Conservation (phyloP, 1,140 invertebrate species). For the Drosophila pruinosa region DNA sequence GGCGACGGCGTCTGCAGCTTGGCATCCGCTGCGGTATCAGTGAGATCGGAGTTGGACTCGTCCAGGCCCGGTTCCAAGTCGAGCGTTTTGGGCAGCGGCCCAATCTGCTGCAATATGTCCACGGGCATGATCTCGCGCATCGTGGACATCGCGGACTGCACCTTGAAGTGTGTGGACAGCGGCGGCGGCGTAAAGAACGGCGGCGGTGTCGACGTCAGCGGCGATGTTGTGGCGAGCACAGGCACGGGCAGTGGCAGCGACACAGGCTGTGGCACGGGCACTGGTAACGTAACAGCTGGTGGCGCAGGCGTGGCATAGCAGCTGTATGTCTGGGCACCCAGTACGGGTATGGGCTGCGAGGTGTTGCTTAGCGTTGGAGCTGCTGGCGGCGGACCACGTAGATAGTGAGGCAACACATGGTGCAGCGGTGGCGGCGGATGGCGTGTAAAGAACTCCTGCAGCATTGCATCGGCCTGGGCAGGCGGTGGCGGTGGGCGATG, state of each 20-base stretch:
- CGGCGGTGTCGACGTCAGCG: constrained; percentile 43
- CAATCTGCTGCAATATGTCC: constrained; percentile 63
- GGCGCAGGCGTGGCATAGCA: constrained; percentile 4
- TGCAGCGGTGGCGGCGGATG: constrained; percentile 59
- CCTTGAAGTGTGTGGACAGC: constrained; percentile 47
- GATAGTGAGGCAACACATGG: constrained; percentile 1
- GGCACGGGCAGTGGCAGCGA: constrained; percentile 7
- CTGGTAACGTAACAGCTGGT: neutral
- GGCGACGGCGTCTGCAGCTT: constrained; percentile 3
- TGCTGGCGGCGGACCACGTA: constrained; percentile 36
- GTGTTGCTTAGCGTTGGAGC: neutral
- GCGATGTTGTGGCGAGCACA: constrained; percentile 36
- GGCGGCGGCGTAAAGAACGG: constrained; percentile 31
- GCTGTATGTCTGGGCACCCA: constrained; percentile 27
- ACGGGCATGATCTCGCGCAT: constrained; percentile 68
- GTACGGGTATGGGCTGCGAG: constrained; percentile 37
- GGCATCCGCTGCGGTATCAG: neutral
- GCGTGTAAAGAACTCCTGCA: constrained; percentile 64
- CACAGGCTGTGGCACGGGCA: neutral
- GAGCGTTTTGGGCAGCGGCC: constrained; percentile 61
- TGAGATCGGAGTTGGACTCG: constrained; percentile 32
- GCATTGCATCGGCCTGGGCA: constrained; percentile 43
- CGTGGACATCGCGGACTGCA: constrained; percentile 46
- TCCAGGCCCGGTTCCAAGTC: constrained; percentile 50
- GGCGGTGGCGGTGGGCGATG: constrained; percentile 54